Evolutionary conservation across 1,140 invertebrate genomes (phyloP).

Genomic region (Homarus americanus): DNA sequence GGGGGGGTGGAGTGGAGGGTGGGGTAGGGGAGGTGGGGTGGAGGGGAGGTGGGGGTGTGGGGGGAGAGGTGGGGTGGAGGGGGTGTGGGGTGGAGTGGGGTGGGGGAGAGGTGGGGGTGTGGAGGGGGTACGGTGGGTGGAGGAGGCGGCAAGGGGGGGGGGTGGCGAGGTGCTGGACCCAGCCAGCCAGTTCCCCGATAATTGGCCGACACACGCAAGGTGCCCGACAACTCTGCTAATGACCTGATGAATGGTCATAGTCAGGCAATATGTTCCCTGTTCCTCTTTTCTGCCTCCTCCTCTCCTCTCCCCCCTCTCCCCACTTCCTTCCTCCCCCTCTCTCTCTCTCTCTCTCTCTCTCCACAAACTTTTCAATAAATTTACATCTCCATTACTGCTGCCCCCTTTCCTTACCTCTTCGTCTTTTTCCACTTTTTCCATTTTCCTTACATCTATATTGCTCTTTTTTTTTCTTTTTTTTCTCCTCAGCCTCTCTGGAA

Average conservation of each 20-base stretch:
- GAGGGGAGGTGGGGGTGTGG: background rate
- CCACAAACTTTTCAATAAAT: background rate
- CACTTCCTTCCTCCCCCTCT: background rate
- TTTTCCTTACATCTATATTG: background rate
- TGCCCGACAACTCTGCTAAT: background rate
- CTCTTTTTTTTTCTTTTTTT: background rate
- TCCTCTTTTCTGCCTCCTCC: background rate
- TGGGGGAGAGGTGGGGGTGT: background rate
- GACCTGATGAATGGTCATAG: background rate
- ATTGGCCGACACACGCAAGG: background rate
- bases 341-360: background rate
- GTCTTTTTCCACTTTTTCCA: background rate
- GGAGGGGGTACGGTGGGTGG: background rate
- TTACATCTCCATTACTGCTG: background rate
- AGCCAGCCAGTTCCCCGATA: background rate
- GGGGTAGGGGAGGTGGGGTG: background rate
- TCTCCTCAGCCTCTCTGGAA: background rate
- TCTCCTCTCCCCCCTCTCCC: background rate
- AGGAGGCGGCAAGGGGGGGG: background rate
- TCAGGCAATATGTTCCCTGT: too few species aligned
- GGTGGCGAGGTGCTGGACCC: background rate
- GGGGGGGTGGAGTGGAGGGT: too few species aligned
- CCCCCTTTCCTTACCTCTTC: background rate
- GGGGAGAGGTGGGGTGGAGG: background rate
- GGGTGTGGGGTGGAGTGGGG: background rate